Base-by-base conservation (phyloP, 2,888 invertebrate species). In the Euplagia quadripunctaria region DNA sequence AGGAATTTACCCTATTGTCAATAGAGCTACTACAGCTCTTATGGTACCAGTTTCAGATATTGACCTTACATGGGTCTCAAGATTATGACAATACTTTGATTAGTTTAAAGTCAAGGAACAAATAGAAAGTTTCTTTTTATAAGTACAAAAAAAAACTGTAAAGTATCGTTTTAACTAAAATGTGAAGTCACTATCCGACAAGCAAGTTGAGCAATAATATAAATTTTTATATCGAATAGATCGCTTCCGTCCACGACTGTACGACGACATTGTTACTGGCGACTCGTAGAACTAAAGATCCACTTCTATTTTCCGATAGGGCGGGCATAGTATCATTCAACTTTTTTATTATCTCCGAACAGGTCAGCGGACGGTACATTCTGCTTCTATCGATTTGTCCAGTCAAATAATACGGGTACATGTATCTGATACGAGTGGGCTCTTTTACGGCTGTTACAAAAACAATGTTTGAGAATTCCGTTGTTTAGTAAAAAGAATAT, bases 251-350 rank as follows among this genome's bases (percentile, higher is more conserved):
- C 20, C 77, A 66, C 85, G 87, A 87, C 88, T 83, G 90, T 93
- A 89, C 91, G 70, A 76, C 87, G 85, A 90, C 91, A 93, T 93
- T 93, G 93, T 93, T 94, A 93, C 92, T 82, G 89, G 89, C 85
- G 86, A 87, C 88, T 89, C 87, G 86, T 85, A 88, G 90, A 94
- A 94, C 94, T 94, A 92, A 93, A 92, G 91, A 92, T 90, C 92
- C 91, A 89, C 94, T 93, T 88, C 87, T 91, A 92, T 94, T 94
- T 94, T 94, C 94, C 94, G 92, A 94, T 94, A 94, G 94, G 92
- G 85, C 90, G 93, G 89, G 88, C 91, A 90, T 89, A 91, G 93
- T 92, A 93, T 93, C 93, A 92, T 94, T 92, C 92, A 94, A 95
- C 92, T 94, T 94, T 94, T 93, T 94, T 94, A 95, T 94, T 94